phyloP scores from a whole-genome alignment of 2,888 invertebrate genomes.

The Brenthis daphne region DNA sequence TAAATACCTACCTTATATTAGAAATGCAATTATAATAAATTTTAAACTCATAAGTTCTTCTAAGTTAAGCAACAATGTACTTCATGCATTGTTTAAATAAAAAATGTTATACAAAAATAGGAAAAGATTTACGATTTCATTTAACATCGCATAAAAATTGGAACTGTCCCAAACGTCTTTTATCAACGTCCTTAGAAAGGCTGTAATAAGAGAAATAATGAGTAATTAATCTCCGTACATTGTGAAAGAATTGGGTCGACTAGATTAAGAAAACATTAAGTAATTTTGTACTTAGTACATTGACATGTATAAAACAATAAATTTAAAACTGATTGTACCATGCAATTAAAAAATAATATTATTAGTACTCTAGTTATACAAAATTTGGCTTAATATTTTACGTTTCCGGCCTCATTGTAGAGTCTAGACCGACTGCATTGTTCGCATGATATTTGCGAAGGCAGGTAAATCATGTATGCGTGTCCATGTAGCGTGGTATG shows the following conservation, averaged over 20 bases:
- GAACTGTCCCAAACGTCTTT: slow-evolving; percentile 55
- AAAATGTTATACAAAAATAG: slow-evolving; percentile 25
- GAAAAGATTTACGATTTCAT: slow-evolving; percentile 14
- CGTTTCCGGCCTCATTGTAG: slow-evolving; percentile 18
- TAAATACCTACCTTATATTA: not conserved
- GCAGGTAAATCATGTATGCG: slow-evolving; percentile 31
- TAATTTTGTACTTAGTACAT: no score
- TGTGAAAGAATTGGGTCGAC: slow-evolving; percentile 55
- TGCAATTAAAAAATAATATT: no score
- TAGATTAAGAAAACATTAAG: slow-evolving; percentile 52
- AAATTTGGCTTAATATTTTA: not conserved
- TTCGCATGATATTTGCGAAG: slow-evolving; percentile 30
- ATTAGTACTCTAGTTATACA: not conserved
- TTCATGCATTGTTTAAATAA: not conserved
- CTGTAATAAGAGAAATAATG: slow-evolving; percentile 57
- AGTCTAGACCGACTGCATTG: slow-evolving; percentile 24
- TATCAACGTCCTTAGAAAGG: slow-evolving; percentile 52
- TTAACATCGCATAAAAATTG: slow-evolving; percentile 48
- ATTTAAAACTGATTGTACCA: no score
- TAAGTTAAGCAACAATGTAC: no score
- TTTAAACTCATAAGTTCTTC: not conserved
- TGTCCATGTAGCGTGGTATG: slow-evolving; percentile 40
- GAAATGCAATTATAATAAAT: not conserved
- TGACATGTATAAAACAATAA: no score
- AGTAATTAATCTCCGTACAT: slow-evolving; percentile 55